These are phyloP conservation scores for Brachionus asplanchnoidis DNA, from an alignment of 1,140 invertebrate genomes.

Conservation along the genomic window DNA sequence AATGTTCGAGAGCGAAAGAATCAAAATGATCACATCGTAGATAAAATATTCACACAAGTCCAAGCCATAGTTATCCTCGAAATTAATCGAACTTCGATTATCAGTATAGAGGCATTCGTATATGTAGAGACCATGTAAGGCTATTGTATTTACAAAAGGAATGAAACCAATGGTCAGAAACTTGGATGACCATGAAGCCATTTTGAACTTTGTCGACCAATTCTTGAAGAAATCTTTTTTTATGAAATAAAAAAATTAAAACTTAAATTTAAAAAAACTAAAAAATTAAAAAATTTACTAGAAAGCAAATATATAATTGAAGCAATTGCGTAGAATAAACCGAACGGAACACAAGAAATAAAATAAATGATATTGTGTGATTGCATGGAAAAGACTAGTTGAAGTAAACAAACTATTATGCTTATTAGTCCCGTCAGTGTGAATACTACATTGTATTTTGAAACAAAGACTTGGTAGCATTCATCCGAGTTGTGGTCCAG, in stretches of 20 bases:
- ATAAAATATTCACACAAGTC: slow-evolving; percentile 12
- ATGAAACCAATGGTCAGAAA: slow-evolving; percentile 30
- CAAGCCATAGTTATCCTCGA: neutral
- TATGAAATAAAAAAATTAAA: neutral
- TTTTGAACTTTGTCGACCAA: neutral
- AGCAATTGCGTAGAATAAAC: neutral
- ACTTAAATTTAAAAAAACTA: neutral
- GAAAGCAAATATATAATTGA: neutral
- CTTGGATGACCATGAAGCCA: slow-evolving; percentile 2
- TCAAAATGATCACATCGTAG: neutral
- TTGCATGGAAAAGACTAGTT: neutral
- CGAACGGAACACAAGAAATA: neutral
- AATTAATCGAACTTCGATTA: neutral
- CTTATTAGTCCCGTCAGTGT: neutral
- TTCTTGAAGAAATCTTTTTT: neutral
- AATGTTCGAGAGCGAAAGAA: neutral
- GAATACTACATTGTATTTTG: neutral
- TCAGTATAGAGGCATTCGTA: slow-evolving; percentile 10
- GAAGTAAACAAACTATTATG: neutral
- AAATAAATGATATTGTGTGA: neutral
- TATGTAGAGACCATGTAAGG: slow-evolving; percentile 11
- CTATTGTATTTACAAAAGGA: slow-evolving; percentile 35
- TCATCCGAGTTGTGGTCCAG: neutral
- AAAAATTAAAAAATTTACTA: neutral
- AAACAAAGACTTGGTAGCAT: neutral